phyloP scores from a whole-genome alignment of 2,888 invertebrate species.

The Oasisia sp. region DNA sequence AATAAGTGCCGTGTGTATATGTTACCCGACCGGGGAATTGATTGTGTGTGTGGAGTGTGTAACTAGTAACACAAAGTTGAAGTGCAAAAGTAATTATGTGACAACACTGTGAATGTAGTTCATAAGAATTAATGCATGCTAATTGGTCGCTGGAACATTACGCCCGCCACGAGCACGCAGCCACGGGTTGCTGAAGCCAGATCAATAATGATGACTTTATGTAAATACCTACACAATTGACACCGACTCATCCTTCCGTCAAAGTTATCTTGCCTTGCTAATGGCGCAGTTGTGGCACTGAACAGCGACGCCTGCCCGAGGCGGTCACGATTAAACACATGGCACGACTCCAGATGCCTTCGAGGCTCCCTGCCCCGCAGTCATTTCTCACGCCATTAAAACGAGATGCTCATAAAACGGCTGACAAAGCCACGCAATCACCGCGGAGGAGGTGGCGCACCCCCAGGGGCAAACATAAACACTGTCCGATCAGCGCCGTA shows the following conservation, averaged over 20 bases:
- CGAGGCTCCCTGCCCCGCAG: neutral
- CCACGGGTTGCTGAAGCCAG: neutral
- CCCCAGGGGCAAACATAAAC: neutral
- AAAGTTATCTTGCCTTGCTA: neutral
- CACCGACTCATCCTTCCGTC: neutral
- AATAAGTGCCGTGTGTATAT: neutral
- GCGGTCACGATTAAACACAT: neutral
- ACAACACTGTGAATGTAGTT: neutral
- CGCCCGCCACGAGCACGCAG: neutral
- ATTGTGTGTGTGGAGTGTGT: neutral
- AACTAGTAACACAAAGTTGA: neutral
- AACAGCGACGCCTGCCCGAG: neutral
- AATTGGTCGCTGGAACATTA: neutral
- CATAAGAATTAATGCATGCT: neutral
- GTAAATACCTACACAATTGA: neutral
- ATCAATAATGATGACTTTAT: slow-evolving; percentile 9
- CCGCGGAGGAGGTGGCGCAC: neutral
- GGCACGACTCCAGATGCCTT: slow-evolving; percentile 12
- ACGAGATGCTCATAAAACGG: neutral
- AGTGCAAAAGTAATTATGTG: too few species aligned
- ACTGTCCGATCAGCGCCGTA: neutral
- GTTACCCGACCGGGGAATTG: neutral
- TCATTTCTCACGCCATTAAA: slow-evolving; percentile 17
- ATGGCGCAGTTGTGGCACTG: neutral
- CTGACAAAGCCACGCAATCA: neutral